Conservation (phyloP, 2,888 invertebrate species). For the Lasioglossum leucozonium region DNA sequence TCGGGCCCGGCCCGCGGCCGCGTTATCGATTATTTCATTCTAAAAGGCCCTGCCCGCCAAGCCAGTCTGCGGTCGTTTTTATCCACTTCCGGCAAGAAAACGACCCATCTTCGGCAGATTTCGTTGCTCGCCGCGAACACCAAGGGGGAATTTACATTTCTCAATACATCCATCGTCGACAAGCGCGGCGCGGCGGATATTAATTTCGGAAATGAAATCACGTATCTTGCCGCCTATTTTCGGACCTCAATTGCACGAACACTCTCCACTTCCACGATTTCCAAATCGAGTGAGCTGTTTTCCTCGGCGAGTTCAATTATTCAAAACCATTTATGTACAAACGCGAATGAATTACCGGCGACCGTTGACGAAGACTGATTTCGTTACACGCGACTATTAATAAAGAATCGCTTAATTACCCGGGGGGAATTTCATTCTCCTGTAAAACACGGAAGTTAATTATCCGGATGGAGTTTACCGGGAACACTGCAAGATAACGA, state of each 20-base stretch:
- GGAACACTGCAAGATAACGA: background rate
- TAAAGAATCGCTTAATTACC: background rate
- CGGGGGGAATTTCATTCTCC: background rate
- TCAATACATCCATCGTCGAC: slow-evolving; percentile 1
- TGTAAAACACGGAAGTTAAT: background rate
- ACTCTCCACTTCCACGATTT: background rate
- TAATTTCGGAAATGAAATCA: background rate
- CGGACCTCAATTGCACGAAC: background rate
- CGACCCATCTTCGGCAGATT: background rate
- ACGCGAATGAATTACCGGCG: background rate
- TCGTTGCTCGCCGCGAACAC: background rate
- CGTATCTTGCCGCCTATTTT: background rate
- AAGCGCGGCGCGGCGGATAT: background rate
- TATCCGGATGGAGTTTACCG: background rate
- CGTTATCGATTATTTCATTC: slow-evolving; percentile 1
- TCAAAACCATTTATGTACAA: background rate
- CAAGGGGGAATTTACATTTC: background rate
- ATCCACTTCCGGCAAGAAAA: background rate
- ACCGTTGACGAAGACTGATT: background rate
- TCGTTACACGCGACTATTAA: background rate
- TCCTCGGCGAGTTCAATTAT: background rate
- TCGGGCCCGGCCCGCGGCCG: background rate
- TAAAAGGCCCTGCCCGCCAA: background rate
- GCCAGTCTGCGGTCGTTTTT: background rate
- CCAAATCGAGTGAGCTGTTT: background rate